phyloP scores from a whole-genome alignment of 2,113 vertebrate species.

The Grus americana region DNA sequence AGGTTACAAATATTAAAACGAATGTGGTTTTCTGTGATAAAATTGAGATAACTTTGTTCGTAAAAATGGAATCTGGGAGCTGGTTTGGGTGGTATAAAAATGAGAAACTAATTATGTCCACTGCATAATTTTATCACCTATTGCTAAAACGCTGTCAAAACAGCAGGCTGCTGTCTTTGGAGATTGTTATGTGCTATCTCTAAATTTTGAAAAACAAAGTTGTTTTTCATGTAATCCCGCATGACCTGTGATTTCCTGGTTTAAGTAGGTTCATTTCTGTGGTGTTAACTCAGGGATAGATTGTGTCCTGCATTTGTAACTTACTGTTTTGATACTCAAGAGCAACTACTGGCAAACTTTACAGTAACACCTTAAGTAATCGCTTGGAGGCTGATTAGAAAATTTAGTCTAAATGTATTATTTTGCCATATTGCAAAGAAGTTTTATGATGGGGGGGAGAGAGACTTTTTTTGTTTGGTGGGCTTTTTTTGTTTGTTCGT shows the following conservation, averaged over 20 bases:
- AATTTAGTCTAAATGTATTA: not conserved
- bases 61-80: not conserved
- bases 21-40: not conserved
- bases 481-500: too few species aligned
- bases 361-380: not conserved
- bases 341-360: not conserved
- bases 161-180: not conserved
- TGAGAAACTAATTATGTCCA: not conserved
- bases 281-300: not conserved
- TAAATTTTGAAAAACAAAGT: not conserved
- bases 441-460: accelerated
- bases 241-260: not conserved
- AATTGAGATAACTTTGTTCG: not conserved
- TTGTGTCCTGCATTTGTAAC: not conserved
- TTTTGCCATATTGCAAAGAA: not conserved
- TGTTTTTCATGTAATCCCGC: not conserved
- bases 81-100: not conserved
- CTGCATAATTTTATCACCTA: not conserved
- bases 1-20: slow-evolving; percentile 7
- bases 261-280: not conserved
- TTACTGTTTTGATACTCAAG: not conserved
- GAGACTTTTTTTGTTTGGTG: too few species aligned
- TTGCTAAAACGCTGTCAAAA: not conserved
- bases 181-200: not conserved
- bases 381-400: not conserved